Evolutionary conservation across 2,113 vertebrate species (phyloP).

Genomic region (Prionailurus bengalensis): DNA sequence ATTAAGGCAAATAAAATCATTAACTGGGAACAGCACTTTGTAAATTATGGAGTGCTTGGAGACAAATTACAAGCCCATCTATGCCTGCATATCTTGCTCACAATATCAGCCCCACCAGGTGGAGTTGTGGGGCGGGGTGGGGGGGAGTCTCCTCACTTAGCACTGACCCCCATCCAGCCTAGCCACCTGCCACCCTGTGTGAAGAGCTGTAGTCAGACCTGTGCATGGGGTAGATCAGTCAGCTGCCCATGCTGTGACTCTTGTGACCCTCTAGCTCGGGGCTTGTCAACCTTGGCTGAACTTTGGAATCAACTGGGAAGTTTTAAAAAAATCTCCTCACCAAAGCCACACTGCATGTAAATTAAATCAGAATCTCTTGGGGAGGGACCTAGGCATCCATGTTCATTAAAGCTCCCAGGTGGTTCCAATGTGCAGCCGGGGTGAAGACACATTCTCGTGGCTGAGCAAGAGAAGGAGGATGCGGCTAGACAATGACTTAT

Average conservation of each 20-base stretch:
- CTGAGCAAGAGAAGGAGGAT: background rate
- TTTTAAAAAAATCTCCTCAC: background rate
- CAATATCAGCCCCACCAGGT: background rate
- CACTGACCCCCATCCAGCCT: background rate
- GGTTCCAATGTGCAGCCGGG: too few species aligned
- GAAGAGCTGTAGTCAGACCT: background rate
- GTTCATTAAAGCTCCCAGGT: background rate
- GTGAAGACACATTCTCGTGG: background rate
- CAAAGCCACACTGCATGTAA: background rate
- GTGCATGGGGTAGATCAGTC: background rate
- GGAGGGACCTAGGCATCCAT: background rate
- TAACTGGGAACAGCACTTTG: background rate
- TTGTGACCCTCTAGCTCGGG: background rate
- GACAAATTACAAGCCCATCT: background rate
- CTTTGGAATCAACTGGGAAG: slow-evolving; percentile 8
- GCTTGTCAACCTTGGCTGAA: background rate
- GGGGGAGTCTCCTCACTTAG: background rate
- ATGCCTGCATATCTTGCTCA: background rate
- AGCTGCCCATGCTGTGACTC: background rate
- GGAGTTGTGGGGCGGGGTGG: too few species aligned
- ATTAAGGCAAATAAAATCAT: background rate
- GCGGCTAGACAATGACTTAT: background rate
- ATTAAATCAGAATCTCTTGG: background rate
- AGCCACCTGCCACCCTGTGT: background rate
- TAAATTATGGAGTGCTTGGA: background rate